These are phyloP conservation scores for Agraylea sexmaculata DNA, from an alignment of 1,140 invertebrate species.

Conservation along the genomic window DNA sequence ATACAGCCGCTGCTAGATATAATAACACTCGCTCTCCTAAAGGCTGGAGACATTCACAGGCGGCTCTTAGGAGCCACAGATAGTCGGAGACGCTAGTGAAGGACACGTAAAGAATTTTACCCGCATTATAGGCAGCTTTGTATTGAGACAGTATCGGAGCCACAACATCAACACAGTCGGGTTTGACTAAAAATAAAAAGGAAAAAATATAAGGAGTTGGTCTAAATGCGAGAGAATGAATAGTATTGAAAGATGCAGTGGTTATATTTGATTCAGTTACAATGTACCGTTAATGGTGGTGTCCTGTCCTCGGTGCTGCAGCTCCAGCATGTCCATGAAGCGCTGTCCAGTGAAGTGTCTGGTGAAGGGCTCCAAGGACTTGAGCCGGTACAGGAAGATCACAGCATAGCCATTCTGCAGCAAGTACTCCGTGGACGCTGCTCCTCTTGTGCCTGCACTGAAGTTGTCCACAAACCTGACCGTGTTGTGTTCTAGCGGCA, in stretches of 20 bases:
- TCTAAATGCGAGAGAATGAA: constrained; percentile 1
- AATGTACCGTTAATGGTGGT: constrained; percentile 42
- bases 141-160: constrained; percentile 59
- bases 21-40: constrained; percentile 62
- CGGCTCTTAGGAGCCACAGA: constrained; percentile 76
- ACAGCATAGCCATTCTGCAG: constrained; percentile 67
- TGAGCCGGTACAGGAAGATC: constrained; percentile 66
- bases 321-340: constrained; percentile 69
- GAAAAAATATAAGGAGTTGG: neutral
- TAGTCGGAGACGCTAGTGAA: constrained; percentile 88
- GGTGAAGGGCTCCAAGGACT: constrained; percentile 82
- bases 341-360: constrained; percentile 70
- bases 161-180: constrained; percentile 55
- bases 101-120: constrained; percentile 58
- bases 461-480: constrained; percentile 98
- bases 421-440: constrained; percentile 93
- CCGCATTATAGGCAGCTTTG: constrained; percentile 50
- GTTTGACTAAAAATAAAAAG: constrained; percentile 44
- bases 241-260: neutral
- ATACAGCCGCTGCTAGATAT: constrained; percentile 95
- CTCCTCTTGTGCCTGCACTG: constrained; percentile 88
- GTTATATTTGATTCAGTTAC: too few relatives aligned
- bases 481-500: constrained; percentile 92
- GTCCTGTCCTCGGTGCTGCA: constrained; percentile 47
- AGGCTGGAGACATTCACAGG: constrained; percentile 59